Evolutionary conservation across 2,888 invertebrate species (phyloP).

Genomic region (Parnassius mnemosyne): DNA sequence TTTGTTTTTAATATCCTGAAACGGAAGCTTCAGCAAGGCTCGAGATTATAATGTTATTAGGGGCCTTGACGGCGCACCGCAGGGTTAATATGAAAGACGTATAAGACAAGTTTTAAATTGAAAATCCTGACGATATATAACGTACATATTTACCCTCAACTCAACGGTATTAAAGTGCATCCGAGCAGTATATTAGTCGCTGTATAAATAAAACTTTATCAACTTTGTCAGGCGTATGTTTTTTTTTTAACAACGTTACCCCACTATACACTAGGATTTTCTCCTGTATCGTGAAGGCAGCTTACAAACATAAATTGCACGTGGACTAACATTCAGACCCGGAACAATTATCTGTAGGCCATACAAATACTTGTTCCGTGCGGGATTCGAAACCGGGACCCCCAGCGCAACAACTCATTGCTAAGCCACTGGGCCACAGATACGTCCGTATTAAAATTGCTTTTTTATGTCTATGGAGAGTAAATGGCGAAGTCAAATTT

Average conservation of each 20-base stretch:
- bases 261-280: too few relatives aligned
- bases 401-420: too few relatives aligned
- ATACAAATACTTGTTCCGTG: too few relatives aligned
- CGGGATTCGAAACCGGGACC: too few relatives aligned
- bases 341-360: too few relatives aligned
- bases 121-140: constrained; percentile 24
- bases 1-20: constrained; percentile 35
- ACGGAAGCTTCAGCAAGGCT: constrained; percentile 27
- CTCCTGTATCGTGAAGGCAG: too few relatives aligned
- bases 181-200: constrained; percentile 22
- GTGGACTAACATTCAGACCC: too few relatives aligned
- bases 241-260: too few relatives aligned
- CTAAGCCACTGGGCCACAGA: too few relatives aligned
- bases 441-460: constrained; percentile 16
- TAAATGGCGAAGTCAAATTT: constrained; percentile 4
- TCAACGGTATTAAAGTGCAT: constrained; percentile 23
- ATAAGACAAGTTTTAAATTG: constrained; percentile 27
- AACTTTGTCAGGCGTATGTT: constrained; percentile 19
- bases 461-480: neutral
- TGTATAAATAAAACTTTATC: constrained; percentile 26
- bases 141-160: constrained; percentile 20
- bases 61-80: constrained; percentile 20
- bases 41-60: constrained; percentile 31
- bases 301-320: too few relatives aligned
- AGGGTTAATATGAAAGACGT: constrained; percentile 31